Conservation (phyloP, 1,140 invertebrate genomes). For the Microplitis mediator region DNA sequence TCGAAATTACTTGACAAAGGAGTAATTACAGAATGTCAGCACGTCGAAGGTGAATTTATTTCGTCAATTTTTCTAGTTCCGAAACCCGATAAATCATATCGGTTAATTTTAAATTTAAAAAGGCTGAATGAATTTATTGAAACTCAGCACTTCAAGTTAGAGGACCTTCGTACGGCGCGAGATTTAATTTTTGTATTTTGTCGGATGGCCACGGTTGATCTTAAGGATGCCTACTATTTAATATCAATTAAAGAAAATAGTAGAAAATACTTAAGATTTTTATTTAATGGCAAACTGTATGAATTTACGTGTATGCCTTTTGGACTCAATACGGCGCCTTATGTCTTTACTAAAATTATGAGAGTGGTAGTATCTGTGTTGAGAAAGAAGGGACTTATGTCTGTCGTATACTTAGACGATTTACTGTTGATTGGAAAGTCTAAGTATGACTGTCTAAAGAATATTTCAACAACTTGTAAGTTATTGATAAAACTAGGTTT, state of each 20-base stretch:
- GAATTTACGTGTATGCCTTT: too few relatives aligned
- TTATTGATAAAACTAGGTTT: neutral
- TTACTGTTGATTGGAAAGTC: neutral
- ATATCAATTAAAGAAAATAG: neutral
- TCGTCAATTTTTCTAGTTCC: constrained; percentile 16
- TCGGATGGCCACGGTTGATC: constrained; percentile 8
- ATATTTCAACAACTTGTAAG: neutral
- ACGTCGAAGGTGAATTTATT: constrained; percentile 5
- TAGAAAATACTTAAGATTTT: neutral
- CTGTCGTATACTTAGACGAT: neutral
- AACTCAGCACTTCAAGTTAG: constrained; percentile 17
- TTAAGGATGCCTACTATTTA: constrained; percentile 23
- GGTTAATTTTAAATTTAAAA: constrained; percentile 20
- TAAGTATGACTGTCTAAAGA: neutral
- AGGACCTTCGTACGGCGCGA: constrained; percentile 2
- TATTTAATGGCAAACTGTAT: too few relatives aligned
- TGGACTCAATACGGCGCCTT: too few relatives aligned
- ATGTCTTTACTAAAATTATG: too few relatives aligned
- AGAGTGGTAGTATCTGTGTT: too few relatives aligned
- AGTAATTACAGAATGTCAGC: neutral
- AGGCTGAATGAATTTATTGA: constrained; percentile 2
- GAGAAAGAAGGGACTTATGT: too few relatives aligned
- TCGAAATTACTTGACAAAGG: constrained; percentile 1
- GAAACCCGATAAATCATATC: constrained; percentile 5
- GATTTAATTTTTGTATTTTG: neutral